These are phyloP conservation scores for Oryzias javanicus DNA, from an alignment of 2,113 vertebrate genomes.

Conservation along the genomic window DNA sequence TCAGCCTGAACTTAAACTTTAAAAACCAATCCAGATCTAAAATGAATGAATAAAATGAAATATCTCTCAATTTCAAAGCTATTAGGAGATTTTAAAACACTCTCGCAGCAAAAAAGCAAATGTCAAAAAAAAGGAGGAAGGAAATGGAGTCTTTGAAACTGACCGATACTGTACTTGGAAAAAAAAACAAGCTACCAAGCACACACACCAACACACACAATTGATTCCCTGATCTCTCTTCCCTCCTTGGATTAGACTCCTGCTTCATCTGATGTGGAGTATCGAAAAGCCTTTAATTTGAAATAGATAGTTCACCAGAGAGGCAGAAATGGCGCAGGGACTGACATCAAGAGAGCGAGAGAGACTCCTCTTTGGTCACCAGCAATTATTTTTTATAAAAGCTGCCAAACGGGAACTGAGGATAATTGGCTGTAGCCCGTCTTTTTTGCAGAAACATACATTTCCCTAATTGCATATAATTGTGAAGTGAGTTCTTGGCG, in stretches of 20 bases:
- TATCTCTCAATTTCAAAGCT: neutral
- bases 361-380: constrained; percentile 69
- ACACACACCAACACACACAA: neutral
- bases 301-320: constrained; percentile 60
- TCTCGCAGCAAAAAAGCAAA: too few relatives aligned
- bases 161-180: too few relatives aligned
- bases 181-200: neutral
- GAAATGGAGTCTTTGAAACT: too few relatives aligned
- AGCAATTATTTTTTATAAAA: constrained; percentile 76
- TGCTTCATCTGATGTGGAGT: constrained; percentile 14
- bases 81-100: neutral
- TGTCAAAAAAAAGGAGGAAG: too few relatives aligned
- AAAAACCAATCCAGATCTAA: neutral
- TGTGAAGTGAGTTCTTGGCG: constrained; percentile 75
- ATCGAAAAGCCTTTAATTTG: constrained; percentile 58
- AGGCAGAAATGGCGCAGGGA: constrained; percentile 28
- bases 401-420: constrained; percentile 69
- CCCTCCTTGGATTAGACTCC: neutral
- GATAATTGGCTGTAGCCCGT: constrained; percentile 69
- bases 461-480: constrained; percentile 81
- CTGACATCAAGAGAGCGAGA: constrained; percentile 15
- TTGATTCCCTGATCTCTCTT: neutral
- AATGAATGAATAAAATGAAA: neutral
- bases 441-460: constrained; percentile 71
- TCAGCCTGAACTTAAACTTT: too few relatives aligned